A percentile compares a stretch with the other conserved stretches of the same genome.
phyloP scores from a whole-genome alignment of 2,888 invertebrate genomes.

The Amblyjoppa fuscipennis region DNA sequence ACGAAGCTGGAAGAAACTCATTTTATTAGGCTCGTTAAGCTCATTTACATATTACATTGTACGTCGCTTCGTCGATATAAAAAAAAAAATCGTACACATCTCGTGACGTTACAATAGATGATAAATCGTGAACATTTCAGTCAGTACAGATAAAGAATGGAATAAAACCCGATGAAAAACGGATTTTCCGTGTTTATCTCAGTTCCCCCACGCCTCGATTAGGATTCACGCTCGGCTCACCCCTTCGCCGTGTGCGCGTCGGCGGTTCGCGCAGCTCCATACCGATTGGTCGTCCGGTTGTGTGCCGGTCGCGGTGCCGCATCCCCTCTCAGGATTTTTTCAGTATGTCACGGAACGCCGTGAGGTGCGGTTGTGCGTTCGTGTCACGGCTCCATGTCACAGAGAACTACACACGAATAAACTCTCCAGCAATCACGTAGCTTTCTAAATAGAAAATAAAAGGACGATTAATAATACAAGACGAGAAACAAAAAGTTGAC shows the following conservation, averaged over 20 bases:
- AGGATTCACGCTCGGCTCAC: slow-evolving; percentile 18
- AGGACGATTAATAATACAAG: not conserved
- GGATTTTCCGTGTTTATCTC: slow-evolving; percentile 15
- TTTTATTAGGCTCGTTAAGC: too few species aligned
- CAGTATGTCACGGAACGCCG: slow-evolving; percentile 76
- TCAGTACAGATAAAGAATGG: slow-evolving; percentile 34
- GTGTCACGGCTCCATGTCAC: not conserved
- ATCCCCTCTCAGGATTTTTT: slow-evolving; percentile 46
- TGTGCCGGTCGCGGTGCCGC: slow-evolving; percentile 8
- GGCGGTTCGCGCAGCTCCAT: slow-evolving; percentile 23
- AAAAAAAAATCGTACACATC: not conserved
- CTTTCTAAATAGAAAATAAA: slow-evolving; percentile 21
- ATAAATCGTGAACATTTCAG: slow-evolving; percentile 23
- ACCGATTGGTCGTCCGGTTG: slow-evolving; percentile 13
- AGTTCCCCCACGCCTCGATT: not conserved
- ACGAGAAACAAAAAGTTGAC: slow-evolving; percentile 23
- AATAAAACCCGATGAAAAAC: slow-evolving; percentile 21
- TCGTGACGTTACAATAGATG: not conserved
- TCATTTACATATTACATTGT: not conserved
- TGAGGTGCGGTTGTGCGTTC: slow-evolving; percentile 55
- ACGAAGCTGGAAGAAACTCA: too few species aligned
- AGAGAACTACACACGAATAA: slow-evolving; percentile 12
- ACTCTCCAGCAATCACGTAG: slow-evolving; percentile 14
- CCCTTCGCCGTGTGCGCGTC: slow-evolving; percentile 22
- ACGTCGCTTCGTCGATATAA: not conserved